Evolutionary conservation across 2,888 invertebrate genomes (phyloP).

Genomic region (Leptarthrus brevirostris): DNA sequence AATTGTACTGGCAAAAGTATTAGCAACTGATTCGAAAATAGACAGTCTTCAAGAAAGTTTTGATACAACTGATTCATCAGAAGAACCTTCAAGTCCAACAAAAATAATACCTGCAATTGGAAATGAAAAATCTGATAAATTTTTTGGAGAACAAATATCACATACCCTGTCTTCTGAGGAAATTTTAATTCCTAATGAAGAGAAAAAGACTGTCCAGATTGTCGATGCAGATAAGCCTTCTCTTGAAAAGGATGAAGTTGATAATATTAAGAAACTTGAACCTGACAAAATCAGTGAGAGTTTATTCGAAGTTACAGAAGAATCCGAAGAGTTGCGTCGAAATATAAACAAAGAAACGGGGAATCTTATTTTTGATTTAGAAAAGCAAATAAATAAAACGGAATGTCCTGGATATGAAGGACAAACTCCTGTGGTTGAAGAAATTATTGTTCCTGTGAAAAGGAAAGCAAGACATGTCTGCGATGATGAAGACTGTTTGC

Average conservation of each 20-base stretch:
- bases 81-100: conserved; percentile 16
- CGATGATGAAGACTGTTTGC: conserved; percentile 53
- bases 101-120: conserved; percentile 54
- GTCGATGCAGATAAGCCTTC: background rate
- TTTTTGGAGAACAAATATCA: conserved; percentile 56
- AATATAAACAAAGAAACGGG: conserved; percentile 50
- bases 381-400: conserved; percentile 31
- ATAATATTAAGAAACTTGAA: conserved; percentile 2
- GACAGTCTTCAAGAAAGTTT: background rate
- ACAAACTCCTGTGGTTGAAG: conserved; percentile 55
- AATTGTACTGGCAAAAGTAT: background rate
- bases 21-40: background rate
- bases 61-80: background rate
- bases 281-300: background rate
- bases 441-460: conserved; percentile 52
- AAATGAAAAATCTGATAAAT: conserved; percentile 57
- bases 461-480: conserved; percentile 50
- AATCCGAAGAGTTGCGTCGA: conserved; percentile 34
- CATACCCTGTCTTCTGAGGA: conserved; percentile 54
- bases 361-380: conserved; percentile 48
- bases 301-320: conserved; percentile 1
- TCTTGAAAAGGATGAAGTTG: background rate
- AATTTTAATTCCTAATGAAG: background rate
- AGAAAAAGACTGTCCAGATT: background rate
- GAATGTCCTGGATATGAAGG: conserved; percentile 39